Conservation (phyloP, 2,888 invertebrate species). For the Oligia latruncula region DNA sequence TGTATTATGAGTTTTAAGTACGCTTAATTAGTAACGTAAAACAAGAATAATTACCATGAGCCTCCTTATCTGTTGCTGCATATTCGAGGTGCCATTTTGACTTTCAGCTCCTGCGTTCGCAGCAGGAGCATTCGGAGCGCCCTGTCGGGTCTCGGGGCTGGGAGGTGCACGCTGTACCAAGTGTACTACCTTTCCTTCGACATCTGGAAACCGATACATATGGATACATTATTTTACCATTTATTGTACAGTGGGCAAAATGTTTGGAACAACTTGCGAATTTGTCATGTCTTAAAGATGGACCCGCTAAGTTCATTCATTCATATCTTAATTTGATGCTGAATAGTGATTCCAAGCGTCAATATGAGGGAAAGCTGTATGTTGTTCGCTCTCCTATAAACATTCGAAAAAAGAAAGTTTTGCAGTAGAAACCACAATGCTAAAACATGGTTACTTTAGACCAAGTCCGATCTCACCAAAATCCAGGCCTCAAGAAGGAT, state of each 20-base stretch:
- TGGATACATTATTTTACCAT: background rate
- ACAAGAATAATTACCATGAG: conserved; percentile 70
- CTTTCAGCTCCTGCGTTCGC: conserved; percentile 26
- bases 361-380: too few relatives aligned
- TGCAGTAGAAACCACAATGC: background rate
- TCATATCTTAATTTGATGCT: background rate
- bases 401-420: background rate
- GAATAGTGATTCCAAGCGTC: background rate
- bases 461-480: background rate
- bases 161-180: conserved; percentile 97
- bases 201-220: conserved; percentile 89
- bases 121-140: conserved; percentile 53
- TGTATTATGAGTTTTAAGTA: background rate
- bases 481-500: background rate
- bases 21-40: background rate
- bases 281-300: background rate
- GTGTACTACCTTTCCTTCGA: conserved; percentile 97
- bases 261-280: background rate
- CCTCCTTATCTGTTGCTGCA: conserved; percentile 73
- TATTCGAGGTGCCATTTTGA: conserved; percentile 45
- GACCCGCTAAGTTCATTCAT: background rate
- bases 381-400: background rate
- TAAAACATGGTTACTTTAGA: background rate
- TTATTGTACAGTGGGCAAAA: background rate
- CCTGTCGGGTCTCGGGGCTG: conserved; percentile 59